Conservation (phyloP, 2,888 invertebrate species). For the Drosophila aldrichi region DNA sequence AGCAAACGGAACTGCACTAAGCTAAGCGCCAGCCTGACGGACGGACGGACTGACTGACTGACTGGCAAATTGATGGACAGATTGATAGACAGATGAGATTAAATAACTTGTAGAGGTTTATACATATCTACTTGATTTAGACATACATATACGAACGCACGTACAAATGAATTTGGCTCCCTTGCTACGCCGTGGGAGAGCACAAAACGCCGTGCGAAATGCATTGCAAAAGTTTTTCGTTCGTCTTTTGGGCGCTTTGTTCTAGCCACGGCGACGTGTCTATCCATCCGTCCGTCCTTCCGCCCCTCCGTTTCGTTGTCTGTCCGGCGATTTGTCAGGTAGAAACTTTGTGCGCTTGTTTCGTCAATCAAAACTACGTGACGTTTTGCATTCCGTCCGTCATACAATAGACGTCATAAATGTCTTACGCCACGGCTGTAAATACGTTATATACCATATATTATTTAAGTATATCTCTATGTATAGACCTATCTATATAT, state of each 20-base stretch:
- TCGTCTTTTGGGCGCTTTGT: constrained; percentile 33
- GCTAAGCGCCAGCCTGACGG: constrained; percentile 12
- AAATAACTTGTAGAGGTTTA: constrained; percentile 84
- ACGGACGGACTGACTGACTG: constrained; percentile 42
- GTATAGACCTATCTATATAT: neutral
- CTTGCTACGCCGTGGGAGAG: constrained; percentile 24
- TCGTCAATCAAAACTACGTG: constrained; percentile 81
- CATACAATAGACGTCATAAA: constrained; percentile 56
- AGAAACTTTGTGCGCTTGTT: constrained; percentile 63
- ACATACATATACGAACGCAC: constrained; percentile 48
- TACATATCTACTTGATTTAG: constrained; percentile 21
- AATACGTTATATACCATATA: neutral
- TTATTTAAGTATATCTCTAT: neutral
- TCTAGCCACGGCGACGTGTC: constrained; percentile 20
- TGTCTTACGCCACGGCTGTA: constrained; percentile 8
- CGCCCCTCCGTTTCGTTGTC: neutral
- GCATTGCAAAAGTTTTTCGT: constrained; percentile 47
- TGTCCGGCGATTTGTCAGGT: constrained; percentile 66
- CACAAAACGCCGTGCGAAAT: constrained; percentile 22
- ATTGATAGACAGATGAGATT: constrained; percentile 85
- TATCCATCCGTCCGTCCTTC: neutral
- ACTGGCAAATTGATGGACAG: constrained; percentile 85
- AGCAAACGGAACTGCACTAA: constrained; percentile 48
- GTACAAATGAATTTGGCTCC: constrained; percentile 45
- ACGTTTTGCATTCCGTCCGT: constrained; percentile 56